A percentile compares a stretch with the other conserved stretches of the same genome.
phyloP scores from a whole-genome alignment of 2,797 vertebrate genomes.

The Chromis chromis region DNA sequence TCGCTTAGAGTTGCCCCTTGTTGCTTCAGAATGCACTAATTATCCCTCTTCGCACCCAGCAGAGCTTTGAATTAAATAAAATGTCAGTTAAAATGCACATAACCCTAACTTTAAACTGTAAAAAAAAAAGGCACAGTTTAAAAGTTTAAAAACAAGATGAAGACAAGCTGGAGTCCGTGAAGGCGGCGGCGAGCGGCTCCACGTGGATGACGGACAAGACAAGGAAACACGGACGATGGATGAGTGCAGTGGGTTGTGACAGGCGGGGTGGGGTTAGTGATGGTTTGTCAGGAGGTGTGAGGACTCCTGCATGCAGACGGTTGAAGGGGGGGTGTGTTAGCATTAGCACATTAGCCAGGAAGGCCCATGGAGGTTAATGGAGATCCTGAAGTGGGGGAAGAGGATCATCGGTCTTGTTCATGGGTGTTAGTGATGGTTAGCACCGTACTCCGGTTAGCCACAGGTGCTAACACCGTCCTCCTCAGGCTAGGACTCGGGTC shows the following conservation, averaged over 20 bases:
- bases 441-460: conserved; percentile 51
- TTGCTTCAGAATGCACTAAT: conserved; percentile 61
- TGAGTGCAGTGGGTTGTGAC: conserved; percentile 57
- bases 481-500: conserved; percentile 24
- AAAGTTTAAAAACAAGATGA: conserved; percentile 23
- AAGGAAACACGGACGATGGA: conserved; percentile 50
- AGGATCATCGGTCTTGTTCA: conserved; percentile 49
- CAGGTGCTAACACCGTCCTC: conserved; percentile 46
- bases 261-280: conserved; percentile 75
- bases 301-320: conserved; percentile 73
- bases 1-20: conserved; percentile 43
- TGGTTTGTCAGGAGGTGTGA: conserved; percentile 49
- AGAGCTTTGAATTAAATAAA: conserved; percentile 26
- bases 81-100: conserved; percentile 36
- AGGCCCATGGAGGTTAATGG: conserved; percentile 65
- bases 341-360: conserved; percentile 60
- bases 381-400: conserved; percentile 19
- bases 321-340: conserved; percentile 44
- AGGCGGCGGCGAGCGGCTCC: conserved; percentile 64
- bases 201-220: conserved; percentile 67
- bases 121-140: conserved; percentile 63
- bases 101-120: conserved; percentile 16
- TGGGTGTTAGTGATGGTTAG: conserved; percentile 75
- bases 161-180: conserved; percentile 50
- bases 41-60: background rate